These are phyloP conservation scores for Graphium colonna DNA, from an alignment of 2,888 invertebrate genomes.

Conservation along the genomic window DNA sequence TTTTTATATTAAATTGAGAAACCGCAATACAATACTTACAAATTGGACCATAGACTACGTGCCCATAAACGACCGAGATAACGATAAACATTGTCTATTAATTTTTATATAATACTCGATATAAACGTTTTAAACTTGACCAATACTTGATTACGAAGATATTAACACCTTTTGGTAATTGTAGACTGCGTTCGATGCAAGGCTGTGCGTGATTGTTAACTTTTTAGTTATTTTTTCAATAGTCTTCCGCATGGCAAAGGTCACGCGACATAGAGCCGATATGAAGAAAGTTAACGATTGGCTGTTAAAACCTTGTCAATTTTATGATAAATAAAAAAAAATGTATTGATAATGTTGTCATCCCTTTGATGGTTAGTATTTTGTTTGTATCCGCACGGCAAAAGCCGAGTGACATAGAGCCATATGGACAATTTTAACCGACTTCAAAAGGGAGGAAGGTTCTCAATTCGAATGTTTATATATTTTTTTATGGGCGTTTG, in stretches of 20 bases:
- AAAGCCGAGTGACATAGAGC: too few relatives aligned
- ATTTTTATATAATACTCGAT: not conserved
- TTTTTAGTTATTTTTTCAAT: slow-evolving; percentile 6
- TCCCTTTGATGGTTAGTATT: too few relatives aligned
- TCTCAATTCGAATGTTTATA: too few relatives aligned
- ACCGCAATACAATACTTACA: not conserved
- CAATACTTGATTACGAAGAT: not conserved
- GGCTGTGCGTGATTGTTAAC: slow-evolving; percentile 29
- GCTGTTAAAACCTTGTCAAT: too few relatives aligned
- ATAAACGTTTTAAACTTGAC: not conserved
- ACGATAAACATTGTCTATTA: not conserved
- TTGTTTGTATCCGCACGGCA: too few relatives aligned
- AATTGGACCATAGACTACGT: not conserved
- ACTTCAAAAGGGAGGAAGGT: too few relatives aligned
- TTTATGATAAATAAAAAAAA: too few relatives aligned
- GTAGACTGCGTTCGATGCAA: slow-evolving; percentile 21
- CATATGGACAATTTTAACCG: too few relatives aligned
- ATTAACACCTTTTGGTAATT: slow-evolving; percentile 13
- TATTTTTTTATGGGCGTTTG: too few relatives aligned
- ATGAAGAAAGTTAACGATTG: too few relatives aligned
- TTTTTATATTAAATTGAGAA: not conserved
- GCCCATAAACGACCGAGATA: not conserved
- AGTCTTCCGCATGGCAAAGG: slow-evolving; percentile 26
- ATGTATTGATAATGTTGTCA: too few relatives aligned
- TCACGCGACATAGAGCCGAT: slow-evolving; percentile 20